Base-by-base conservation (phyloP, 2,113 vertebrate genomes). In the Bubo bubo region DNA sequence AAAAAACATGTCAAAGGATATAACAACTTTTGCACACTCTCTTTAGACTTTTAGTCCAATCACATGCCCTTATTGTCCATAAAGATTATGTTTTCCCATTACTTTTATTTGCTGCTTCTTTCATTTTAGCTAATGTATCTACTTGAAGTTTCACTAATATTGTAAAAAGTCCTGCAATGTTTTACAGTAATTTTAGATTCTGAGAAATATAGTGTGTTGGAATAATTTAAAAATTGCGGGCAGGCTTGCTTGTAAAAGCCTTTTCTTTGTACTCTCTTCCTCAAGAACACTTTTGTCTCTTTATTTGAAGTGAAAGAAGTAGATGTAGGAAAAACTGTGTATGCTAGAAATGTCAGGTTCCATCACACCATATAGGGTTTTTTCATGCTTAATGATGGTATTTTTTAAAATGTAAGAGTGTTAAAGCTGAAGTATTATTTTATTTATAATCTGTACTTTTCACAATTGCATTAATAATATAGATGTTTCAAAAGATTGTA, bases 321-420 rank as follows among this genome's bases (percentile, higher is more conserved):
- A 59, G 32, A 76, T 74, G 53, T 45, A 41, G 12, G 16, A 41
- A 90, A 86, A 20, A 1, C 1, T 32, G 8, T 32, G 20, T 34
- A 35, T 23, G 14, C 37, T 63, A 80, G n/a, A 88, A 80, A 66
- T 53, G 11, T 43, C 34, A 60, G 15, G 10, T 92, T 77, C 26
- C 14, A 71, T 59, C 8, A 41, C 3, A 53, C 9, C 4, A 12
- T n/a, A 49, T 5, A 9, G 15, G 10, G 0, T 1, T 41, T 73
- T 73, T 70, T 60, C 6, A 34, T 39, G 9, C 59, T 70, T 84
- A 86, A 63, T 2, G 0, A 47, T 17, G 19, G 3, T 1, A 10
- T 60, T 84, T 93, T 67, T 37, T 4, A n/a, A 35, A 68, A 86
- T 59, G 5, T 21, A 83, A 52, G 34, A 67, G 16, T 45, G 17